Base-by-base conservation (phyloP, 2,113 vertebrate genomes). In the Nothocercus nigrocapillus region DNA sequence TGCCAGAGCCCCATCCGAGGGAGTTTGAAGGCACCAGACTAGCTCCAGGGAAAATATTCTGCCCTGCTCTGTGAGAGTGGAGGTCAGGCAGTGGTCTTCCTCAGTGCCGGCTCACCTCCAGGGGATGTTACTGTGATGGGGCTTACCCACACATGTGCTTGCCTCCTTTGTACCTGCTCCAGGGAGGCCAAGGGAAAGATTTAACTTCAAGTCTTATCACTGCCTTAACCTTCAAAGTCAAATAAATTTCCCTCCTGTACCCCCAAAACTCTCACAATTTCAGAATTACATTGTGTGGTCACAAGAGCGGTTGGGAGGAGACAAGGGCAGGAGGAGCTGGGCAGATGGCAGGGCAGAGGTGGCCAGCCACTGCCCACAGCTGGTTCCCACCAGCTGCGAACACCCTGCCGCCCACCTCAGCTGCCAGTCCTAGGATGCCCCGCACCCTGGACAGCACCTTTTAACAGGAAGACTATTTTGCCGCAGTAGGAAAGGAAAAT, bases 401-500 rank as follows among this genome's bases (percentile, higher is more conserved):
- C 18, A 49, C 47, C 47, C 47, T 4, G 36, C 36, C 36, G 8
- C 49, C 49, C 49, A 4, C 49, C 49, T 51, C 21, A 22, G 49
- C 21, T 11, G 49, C 49, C 49, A 24, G 49, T 22, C 36, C 49
- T 24, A 11, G 49, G 49, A 22, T 11, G 21, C 49, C 49, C 21
- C 1, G 1, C n/a, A 21, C 27, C 14, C 19, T 1, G 1, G 32
- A 32, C 75, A 9, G 10, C 2, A 2, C 7, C 7, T 56, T 19
- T 53, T 51, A 56, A 13, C 7, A 27, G 7, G 5, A 30, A 81
- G 44, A 53, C 36, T 58, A 36, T 36, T 36, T 36, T 36, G 36
- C 14, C 22, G 68, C 4, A 2, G 44, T 17, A 64, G 28, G 28
- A 54, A 3, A 3, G 5, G 8, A n/a, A 79, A 56, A 47, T 22